Evolutionary conservation across 1,140 invertebrate genomes (phyloP).

Genomic region (Sesamia nonagrioides): DNA sequence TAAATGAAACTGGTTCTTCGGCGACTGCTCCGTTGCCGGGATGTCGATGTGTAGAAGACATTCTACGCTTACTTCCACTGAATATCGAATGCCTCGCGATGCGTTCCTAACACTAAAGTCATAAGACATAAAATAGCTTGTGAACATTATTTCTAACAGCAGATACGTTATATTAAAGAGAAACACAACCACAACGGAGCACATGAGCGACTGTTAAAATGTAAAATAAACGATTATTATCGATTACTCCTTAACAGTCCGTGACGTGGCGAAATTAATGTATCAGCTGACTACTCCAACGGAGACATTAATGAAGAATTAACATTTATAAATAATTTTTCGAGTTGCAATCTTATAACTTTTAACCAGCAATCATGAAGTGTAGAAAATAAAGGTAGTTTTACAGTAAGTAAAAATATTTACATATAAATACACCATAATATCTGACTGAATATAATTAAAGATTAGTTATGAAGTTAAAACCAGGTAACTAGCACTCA

Average conservation of each 20-base stretch:
- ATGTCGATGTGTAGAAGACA: slow-evolving; percentile 61
- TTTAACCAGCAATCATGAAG: neutral
- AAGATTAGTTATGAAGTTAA: slow-evolving; percentile 18
- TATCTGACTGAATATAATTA: neutral
- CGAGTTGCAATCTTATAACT: neutral
- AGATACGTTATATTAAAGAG: slow-evolving; percentile 19
- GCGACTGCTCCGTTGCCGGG: slow-evolving; percentile 60
- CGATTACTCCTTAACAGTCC: slow-evolving; percentile 27
- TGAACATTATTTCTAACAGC: slow-evolving; percentile 13
- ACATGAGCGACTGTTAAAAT: slow-evolving; percentile 38
- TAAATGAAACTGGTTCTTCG: slow-evolving; percentile 78
- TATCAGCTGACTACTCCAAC: neutral
- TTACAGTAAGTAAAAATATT: neutral
- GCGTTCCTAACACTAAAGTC: slow-evolving; percentile 31
- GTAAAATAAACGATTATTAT: slow-evolving; percentile 38
- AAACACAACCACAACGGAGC: slow-evolving; percentile 48
- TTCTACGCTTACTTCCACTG: slow-evolving; percentile 51
- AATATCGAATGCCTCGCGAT: slow-evolving; percentile 44
- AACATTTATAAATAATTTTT: neutral
- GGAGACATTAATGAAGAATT: neutral
- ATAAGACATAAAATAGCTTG: slow-evolving; percentile 41
- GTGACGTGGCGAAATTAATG: slow-evolving; percentile 25
- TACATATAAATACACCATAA: neutral
- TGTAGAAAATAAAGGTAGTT: neutral
- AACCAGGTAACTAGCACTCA: slow-evolving; percentile 30